These are phyloP conservation scores for Linepithema humile DNA, from an alignment of 1,140 invertebrate genomes.

Conservation along the genomic window DNA sequence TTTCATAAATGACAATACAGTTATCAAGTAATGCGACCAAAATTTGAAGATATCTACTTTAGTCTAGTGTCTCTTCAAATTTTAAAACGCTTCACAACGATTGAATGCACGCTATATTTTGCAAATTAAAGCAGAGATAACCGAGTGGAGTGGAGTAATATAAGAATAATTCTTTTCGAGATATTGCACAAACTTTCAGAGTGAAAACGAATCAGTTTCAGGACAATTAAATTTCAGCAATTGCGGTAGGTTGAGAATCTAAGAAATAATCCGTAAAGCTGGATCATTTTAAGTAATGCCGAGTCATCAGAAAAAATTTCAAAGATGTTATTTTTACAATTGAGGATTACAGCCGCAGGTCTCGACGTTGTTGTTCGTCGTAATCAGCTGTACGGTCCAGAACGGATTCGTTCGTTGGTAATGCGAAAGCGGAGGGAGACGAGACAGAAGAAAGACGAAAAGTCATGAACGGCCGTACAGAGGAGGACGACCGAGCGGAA, in stretches of 20 bases:
- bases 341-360: not conserved
- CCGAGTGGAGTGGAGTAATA: constrained; percentile 27
- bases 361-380: not conserved
- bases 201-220: constrained; percentile 11
- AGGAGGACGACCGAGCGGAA: constrained; percentile 65
- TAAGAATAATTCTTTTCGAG: constrained; percentile 58
- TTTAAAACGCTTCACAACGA: too few species aligned
- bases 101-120: not conserved
- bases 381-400: constrained; percentile 13
- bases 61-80: not conserved
- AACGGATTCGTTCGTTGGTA: constrained; percentile 21
- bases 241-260: not conserved
- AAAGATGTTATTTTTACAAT: not conserved
- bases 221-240: not conserved
- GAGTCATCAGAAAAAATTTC: not conserved
- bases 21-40: not conserved
- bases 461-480: constrained; percentile 64
- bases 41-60: not conserved
- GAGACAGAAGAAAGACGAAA: constrained; percentile 55
- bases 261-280: not conserved
- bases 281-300: not conserved
- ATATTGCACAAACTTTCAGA: constrained; percentile 19
- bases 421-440: constrained; percentile 36
- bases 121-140: not conserved
- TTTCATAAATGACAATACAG: not conserved